Percentiles rank a stretch among this genome's conserved stretches.
phyloP scores from a whole-genome alignment of 2,888 invertebrate genomes.

The Philaethria dido region DNA sequence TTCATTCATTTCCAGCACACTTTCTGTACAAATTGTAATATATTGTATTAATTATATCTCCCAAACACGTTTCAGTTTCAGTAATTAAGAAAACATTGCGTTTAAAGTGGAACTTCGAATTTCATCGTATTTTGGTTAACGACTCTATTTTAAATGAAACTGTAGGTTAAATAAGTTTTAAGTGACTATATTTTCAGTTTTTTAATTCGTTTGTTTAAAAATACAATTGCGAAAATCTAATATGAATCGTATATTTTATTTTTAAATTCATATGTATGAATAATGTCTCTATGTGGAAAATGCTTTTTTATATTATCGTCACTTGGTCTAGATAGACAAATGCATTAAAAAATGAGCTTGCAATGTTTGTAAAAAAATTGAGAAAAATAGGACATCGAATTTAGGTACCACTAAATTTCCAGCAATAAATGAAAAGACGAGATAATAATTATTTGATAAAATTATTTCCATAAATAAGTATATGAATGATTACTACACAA shows the following conservation, averaged over 20 bases:
- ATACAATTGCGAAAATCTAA: no score
- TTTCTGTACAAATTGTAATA: slow-evolving; percentile 39
- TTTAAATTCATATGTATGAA: no score
- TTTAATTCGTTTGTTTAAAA: background rate
- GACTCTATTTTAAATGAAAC: slow-evolving; percentile 28
- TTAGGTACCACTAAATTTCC: no score
- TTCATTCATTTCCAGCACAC: background rate
- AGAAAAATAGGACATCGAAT: background rate
- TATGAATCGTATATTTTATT: no score
- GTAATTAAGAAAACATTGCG: slow-evolving; percentile 40
- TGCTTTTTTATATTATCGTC: background rate
- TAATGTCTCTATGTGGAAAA: no score
- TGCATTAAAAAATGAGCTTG: background rate
- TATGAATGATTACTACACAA: no score
- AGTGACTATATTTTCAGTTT: background rate
- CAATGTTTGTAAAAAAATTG: background rate
- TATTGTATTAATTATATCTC: slow-evolving; percentile 24
- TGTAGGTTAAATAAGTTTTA: slow-evolving; percentile 4
- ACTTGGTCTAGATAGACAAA: no score
- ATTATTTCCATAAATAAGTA: no score
- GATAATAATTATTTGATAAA: no score
- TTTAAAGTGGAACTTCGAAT: slow-evolving; percentile 13
- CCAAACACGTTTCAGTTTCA: slow-evolving; percentile 42
- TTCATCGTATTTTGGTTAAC: slow-evolving; percentile 34
- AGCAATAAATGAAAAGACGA: no score